Evolutionary conservation across 2,113 vertebrate genomes (phyloP).

Genomic region (Chitala chitala): DNA sequence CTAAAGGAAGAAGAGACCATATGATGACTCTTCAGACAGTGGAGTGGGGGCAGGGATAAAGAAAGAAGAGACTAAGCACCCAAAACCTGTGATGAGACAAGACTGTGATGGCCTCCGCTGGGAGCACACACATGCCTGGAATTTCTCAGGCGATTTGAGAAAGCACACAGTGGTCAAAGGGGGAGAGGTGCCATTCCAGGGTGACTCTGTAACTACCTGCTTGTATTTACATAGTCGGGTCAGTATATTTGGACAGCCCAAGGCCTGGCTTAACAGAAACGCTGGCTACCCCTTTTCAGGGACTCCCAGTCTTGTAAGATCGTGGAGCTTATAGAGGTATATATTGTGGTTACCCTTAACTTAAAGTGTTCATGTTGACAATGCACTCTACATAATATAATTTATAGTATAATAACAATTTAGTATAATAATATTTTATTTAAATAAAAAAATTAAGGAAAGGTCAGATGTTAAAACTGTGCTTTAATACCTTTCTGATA

Average conservation of each 20-base stretch:
- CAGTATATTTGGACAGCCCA: neutral
- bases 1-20: neutral
- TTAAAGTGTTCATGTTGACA: too few species aligned
- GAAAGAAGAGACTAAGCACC: too few species aligned
- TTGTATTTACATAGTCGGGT: neutral
- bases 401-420: too few species aligned
- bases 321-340: neutral
- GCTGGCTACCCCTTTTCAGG: neutral
- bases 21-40: neutral
- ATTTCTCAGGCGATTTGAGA: constrained; percentile 57
- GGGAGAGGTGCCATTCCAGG: neutral
- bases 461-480: too few species aligned
- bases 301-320: neutral
- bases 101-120: neutral
- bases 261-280: neutral
- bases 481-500: too few species aligned
- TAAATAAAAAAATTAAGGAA: too few species aligned
- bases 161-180: constrained; percentile 25
- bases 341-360: too few species aligned
- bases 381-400: too few species aligned
- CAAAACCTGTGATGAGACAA: too few species aligned
- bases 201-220: neutral
- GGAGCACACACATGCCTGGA: constrained; percentile 43
- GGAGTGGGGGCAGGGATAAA: neutral
- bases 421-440: too few species aligned